Conservation (phyloP, 1,140 invertebrate species). For the Cyphomyrmex costatus region DNA sequence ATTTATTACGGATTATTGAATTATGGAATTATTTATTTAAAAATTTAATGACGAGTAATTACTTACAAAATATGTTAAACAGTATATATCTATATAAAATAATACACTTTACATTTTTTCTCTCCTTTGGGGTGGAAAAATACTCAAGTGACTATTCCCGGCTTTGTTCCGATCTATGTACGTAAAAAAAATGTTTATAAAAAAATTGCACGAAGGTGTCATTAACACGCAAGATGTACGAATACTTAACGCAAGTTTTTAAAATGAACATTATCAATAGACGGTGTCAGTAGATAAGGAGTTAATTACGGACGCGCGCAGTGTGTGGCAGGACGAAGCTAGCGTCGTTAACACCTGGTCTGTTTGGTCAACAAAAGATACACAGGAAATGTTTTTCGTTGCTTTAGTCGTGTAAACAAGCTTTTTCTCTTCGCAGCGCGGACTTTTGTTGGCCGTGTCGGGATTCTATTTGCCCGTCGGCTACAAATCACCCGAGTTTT, state of each 20-base stretch:
- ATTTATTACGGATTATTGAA: too few relatives aligned
- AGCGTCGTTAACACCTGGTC: constrained; percentile 37
- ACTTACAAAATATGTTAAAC: too few relatives aligned
- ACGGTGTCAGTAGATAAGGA: neutral
- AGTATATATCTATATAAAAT: too few relatives aligned
- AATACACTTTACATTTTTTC: too few relatives aligned
- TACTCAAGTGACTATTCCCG: too few relatives aligned
- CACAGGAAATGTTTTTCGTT: constrained; percentile 47
- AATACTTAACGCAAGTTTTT: neutral
- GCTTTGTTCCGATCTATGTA: neutral
- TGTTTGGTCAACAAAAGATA: constrained; percentile 56
- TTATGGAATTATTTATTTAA: too few relatives aligned
- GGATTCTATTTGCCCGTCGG: constrained; percentile 69
- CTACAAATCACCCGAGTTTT: constrained; percentile 73
- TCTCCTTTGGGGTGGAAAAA: too few relatives aligned
- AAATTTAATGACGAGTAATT: too few relatives aligned
- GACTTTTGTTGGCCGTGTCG: constrained; percentile 39
- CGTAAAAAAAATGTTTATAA: neutral
- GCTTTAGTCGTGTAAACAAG: constrained; percentile 59
- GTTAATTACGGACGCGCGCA: constrained; percentile 22
- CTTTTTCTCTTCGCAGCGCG: constrained; percentile 11
- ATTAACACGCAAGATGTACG: neutral
- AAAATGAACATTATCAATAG: neutral
- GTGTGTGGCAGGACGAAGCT: neutral
- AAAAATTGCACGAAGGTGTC: too few relatives aligned